Percentiles rank a stretch among this genome's conserved stretches.
Evolutionary conservation across 2,113 vertebrate species (phyloP).

Genomic region (Falco punctatus): DNA sequence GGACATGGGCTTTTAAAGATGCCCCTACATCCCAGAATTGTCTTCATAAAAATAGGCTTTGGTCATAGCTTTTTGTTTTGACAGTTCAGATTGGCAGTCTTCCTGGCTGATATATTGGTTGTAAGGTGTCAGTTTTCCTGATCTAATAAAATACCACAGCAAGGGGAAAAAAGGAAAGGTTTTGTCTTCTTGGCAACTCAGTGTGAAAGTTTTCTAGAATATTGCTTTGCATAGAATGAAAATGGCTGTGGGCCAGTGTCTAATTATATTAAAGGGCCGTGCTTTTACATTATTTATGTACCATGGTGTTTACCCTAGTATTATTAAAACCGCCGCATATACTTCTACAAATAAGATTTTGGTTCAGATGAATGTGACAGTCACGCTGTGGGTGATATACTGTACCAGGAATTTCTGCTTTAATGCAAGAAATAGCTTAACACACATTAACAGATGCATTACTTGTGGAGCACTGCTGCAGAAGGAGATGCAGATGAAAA

Average conservation of each 20-base stretch:
- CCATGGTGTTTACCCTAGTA: slow-evolving; percentile 24
- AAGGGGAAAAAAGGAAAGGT: background rate
- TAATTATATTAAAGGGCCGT: slow-evolving; percentile 48
- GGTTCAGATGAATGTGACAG: slow-evolving; percentile 35
- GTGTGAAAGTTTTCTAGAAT: slow-evolving; percentile 37
- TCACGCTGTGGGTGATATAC: slow-evolving; percentile 24
- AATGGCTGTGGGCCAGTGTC: slow-evolving; percentile 35
- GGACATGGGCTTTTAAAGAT: background rate
- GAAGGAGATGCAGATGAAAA: slow-evolving; percentile 26
- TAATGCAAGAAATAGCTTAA: slow-evolving; percentile 17
- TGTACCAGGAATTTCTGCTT: background rate
- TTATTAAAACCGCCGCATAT: slow-evolving; percentile 20
- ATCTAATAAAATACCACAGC: slow-evolving; percentile 65
- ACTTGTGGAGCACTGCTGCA: background rate
- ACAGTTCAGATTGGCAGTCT: slow-evolving; percentile 66
- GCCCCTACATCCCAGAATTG: background rate
- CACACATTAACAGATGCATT: background rate
- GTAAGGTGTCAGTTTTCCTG: slow-evolving; percentile 53
- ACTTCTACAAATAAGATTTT: slow-evolving; percentile 51
- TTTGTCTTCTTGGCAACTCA: slow-evolving; percentile 60
- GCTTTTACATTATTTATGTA: slow-evolving; percentile 57
- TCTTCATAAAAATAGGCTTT: slow-evolving; percentile 37
- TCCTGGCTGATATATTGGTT: slow-evolving; percentile 69
- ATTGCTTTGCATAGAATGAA: slow-evolving; percentile 48
- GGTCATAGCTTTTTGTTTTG: slow-evolving; percentile 63